Evolutionary conservation across 2,888 invertebrate species (phyloP).

Genomic region (Phasia obesa): DNA sequence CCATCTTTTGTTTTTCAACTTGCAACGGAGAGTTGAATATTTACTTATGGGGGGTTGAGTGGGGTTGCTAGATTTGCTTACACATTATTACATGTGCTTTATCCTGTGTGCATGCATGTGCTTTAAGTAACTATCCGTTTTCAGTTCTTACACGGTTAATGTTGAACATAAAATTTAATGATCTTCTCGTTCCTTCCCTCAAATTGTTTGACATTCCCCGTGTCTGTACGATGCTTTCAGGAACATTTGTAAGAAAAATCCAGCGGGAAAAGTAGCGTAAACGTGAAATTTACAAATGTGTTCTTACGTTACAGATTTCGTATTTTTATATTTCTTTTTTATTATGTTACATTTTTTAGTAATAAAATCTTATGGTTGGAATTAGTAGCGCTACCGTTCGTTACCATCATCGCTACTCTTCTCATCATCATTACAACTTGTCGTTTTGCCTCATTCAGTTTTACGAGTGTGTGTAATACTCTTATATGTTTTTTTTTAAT

Average conservation of each 20-base stretch:
- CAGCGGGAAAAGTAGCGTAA: constrained; percentile 49
- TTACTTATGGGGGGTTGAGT: neutral
- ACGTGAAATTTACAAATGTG: constrained; percentile 49
- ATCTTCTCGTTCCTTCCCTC: constrained; percentile 32
- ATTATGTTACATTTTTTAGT: constrained; percentile 28
- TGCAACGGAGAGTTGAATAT: constrained; percentile 20
- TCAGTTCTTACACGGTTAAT: constrained; percentile 49
- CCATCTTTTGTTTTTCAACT: constrained; percentile 44
- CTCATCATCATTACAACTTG: constrained; percentile 27
- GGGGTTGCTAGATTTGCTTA: neutral
- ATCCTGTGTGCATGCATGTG: constrained; percentile 18
- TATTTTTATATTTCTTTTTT: constrained; percentile 1
- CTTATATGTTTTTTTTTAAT: neutral
- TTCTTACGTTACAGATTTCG: constrained; percentile 14
- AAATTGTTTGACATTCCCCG: constrained; percentile 24
- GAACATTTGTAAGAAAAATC: constrained; percentile 6
- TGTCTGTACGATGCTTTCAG: constrained; percentile 15
- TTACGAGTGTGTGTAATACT: constrained; percentile 38
- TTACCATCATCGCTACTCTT: neutral
- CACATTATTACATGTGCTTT: constrained; percentile 11
- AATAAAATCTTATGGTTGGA: constrained; percentile 62
- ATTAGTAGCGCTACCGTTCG: constrained; percentile 21
- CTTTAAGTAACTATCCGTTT: constrained; percentile 17
- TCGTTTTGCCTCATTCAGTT: constrained; percentile 60
- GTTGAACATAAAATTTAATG: constrained; percentile 62